Conservation (phyloP, 2,797 vertebrate genomes). For the Ambastaia sidthimunki region DNA sequence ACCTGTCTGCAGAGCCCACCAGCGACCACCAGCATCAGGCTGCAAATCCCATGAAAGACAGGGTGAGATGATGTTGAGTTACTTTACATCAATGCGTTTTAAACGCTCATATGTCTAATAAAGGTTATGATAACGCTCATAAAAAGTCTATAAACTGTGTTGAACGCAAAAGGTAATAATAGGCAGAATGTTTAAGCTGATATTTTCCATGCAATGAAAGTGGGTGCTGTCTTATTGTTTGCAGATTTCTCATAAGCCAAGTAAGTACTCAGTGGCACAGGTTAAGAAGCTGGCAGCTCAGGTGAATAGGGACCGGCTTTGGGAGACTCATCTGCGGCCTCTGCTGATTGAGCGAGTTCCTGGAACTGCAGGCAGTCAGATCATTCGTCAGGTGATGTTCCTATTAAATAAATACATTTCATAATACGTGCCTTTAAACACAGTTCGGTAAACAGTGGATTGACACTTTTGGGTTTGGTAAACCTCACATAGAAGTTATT, state of each 20-base stretch:
- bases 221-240: background rate
- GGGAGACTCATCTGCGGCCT: slow-evolving; percentile 81
- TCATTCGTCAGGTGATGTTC: slow-evolving; percentile 81
- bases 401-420: too few species aligned
- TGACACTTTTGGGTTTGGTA: too few species aligned
- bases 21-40: slow-evolving; percentile 46
- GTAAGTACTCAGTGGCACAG: slow-evolving; percentile 74
- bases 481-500: too few species aligned
- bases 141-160: too few species aligned
- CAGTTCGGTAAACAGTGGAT: too few species aligned
- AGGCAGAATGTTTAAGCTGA: too few species aligned
- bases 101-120: too few species aligned
- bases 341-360: slow-evolving; percentile 85
- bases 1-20: slow-evolving; percentile 70
- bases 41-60: slow-evolving; percentile 68
- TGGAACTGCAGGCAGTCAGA: slow-evolving; percentile 80
- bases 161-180: too few species aligned
- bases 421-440: too few species aligned
- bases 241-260: slow-evolving; percentile 78
- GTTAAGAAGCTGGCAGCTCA: slow-evolving; percentile 78
- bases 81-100: too few species aligned
- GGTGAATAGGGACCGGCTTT: slow-evolving; percentile 80
- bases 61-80: slow-evolving; percentile 61
- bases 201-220: too few species aligned
- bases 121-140: too few species aligned